These are phyloP conservation scores for Schlechtendalia chinensis DNA, from an alignment of 1,140 invertebrate genomes.

Conservation along the genomic window DNA sequence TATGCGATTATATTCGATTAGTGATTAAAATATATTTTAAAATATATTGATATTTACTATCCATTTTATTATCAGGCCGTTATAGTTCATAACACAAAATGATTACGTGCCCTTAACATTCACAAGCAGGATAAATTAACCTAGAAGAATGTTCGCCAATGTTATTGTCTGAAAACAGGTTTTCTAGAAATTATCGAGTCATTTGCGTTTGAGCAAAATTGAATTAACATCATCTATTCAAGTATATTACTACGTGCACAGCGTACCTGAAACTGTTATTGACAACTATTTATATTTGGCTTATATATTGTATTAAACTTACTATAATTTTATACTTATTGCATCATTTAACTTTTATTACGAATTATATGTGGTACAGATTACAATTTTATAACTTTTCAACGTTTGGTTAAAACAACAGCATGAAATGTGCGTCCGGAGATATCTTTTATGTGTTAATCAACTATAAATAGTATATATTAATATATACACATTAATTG, in stretches of 20 bases:
- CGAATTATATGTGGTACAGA: not conserved
- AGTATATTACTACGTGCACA: not conserved
- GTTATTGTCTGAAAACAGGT: not conserved
- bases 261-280: not conserved
- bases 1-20: not conserved
- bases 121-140: too few relatives aligned
- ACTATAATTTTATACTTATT: not conserved
- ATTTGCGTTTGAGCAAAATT: not conserved
- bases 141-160: too few relatives aligned
- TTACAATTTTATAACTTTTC: slow-evolving; percentile 1
- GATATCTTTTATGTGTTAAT: not conserved
- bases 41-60: not conserved
- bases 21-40: too few relatives aligned
- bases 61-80: not conserved
- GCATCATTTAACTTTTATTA: slow-evolving; percentile 9
- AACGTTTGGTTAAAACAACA: not conserved
- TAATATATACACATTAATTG: not conserved
- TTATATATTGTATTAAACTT: not conserved
- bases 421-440: not conserved
- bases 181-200: slow-evolving; percentile 1
- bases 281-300: not conserved
- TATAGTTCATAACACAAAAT: slow-evolving; percentile 13
- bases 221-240: slow-evolving; percentile 1
- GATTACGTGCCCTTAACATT: not conserved
- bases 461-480: not conserved